Evolutionary conservation across 2,113 vertebrate genomes (phyloP).

Genomic region (Oreocharis arfaki): DNA sequence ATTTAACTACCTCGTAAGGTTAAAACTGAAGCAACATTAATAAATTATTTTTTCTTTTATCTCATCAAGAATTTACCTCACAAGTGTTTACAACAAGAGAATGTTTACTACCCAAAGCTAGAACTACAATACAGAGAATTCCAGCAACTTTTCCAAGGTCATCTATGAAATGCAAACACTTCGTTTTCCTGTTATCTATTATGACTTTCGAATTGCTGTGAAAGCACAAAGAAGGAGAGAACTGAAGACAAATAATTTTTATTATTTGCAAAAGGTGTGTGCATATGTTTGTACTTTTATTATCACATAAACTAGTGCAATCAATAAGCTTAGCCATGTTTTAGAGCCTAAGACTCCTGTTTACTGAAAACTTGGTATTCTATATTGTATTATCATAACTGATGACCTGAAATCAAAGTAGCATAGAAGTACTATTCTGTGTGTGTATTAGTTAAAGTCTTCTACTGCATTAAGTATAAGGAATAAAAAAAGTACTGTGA

Average conservation of each 20-base stretch:
- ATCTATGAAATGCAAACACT: conserved; percentile 22
- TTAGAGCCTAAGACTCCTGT: background rate
- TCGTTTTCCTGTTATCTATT: conserved; percentile 44
- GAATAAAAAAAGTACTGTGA: background rate
- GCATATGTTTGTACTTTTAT: conserved; percentile 33
- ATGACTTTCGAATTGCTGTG: conserved; percentile 37
- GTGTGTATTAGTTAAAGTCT: background rate
- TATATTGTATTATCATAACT: conserved; percentile 57
- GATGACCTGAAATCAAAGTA: conserved; percentile 55
- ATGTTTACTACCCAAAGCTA: background rate
- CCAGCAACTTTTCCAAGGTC: conserved; percentile 22
- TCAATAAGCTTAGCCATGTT: conserved; percentile 44
- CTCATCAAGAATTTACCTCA: background rate
- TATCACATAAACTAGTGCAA: conserved; percentile 29
- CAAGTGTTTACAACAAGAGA: background rate
- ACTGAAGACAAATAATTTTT: conserved; percentile 36
- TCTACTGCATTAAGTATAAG: background rate
- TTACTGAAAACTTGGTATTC: conserved; percentile 25
- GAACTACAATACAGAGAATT: background rate
- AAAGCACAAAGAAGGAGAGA: conserved; percentile 29
- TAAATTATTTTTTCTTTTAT: background rate
- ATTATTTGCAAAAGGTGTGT: conserved; percentile 29
- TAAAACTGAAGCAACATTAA: background rate
- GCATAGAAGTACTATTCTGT: background rate
- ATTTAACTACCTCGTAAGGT: background rate